Evolutionary conservation across 2,888 invertebrate species (phyloP).

Genomic region (Endotricha flammealis): DNA sequence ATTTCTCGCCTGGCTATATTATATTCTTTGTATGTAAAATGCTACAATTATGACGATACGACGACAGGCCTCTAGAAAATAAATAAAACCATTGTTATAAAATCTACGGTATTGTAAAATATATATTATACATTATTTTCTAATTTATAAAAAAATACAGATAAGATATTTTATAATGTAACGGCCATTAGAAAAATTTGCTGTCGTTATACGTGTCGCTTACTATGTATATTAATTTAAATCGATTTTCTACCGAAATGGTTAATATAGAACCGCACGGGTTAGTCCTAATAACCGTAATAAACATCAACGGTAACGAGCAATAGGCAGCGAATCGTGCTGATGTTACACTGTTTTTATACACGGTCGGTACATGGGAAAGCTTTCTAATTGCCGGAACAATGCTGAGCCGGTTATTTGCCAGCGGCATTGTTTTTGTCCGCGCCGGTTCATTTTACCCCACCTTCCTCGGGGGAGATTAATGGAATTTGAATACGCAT

Average conservation of each 20-base stretch:
- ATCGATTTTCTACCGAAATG: slow-evolving; percentile 57
- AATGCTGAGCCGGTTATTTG: slow-evolving; percentile 78
- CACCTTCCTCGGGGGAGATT: slow-evolving; percentile 72
- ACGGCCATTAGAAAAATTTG: slow-evolving; percentile 6
- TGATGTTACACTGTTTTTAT: slow-evolving; percentile 78
- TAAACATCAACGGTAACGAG: slow-evolving; percentile 77
- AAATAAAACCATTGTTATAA: too few relatives aligned
- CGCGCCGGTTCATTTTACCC: slow-evolving; percentile 75
- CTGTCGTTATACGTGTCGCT: slow-evolving; percentile 13
- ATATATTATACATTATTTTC: too few relatives aligned
- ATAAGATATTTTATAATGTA: too few relatives aligned
- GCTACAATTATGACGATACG: too few relatives aligned
- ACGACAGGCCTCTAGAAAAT: too few relatives aligned
- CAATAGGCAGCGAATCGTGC: slow-evolving; percentile 77
- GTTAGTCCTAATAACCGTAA: slow-evolving; percentile 76
- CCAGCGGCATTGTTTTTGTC: slow-evolving; percentile 78
- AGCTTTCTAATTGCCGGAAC: slow-evolving; percentile 79
- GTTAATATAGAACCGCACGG: slow-evolving; percentile 65
- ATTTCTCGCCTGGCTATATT: too few relatives aligned
- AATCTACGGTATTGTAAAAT: too few relatives aligned
- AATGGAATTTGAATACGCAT: slow-evolving; percentile 79
- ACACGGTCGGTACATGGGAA: slow-evolving; percentile 77
- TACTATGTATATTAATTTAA: slow-evolving; percentile 51
- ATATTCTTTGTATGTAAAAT: too few relatives aligned
- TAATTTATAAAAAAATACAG: too few relatives aligned